Base-by-base conservation (phyloP, 92 coral and sea anemone species). In the Zoanthus sansibaricus region DNA sequence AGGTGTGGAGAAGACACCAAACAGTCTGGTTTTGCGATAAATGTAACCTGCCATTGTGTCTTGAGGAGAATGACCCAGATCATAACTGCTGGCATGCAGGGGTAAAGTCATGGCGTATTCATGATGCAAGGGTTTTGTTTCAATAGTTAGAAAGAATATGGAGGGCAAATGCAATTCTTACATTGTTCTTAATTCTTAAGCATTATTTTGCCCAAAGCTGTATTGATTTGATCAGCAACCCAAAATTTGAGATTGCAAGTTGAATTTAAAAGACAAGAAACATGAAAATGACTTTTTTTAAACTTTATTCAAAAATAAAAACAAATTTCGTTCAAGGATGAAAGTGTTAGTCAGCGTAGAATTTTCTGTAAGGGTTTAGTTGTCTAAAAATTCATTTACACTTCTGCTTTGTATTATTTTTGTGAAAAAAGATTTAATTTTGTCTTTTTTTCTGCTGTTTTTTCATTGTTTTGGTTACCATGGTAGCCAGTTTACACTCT, bases 1-100 rank as follows among this genome's bases (percentile, higher is more conserved):
- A 47, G 59, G 51, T 75, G 56, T 75, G 61, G 79, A 6, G 30
- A 56, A 54, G 15, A 46, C 79, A 75, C 62, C 17, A 42, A 75
- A 75, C 79, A 47, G 32, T 51, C 79, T 75, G 32, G 58, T 47
- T 48, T 44, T 45, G 79, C 21, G 12, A 56, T 31, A 37, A 47
- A 15, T 75, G 61, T 51, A 17, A 7, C 21, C 32, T 75, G 54
- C 10, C 55, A 44, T 73, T 73, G 56, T 73, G 77, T 47, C 51
- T 73, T 31, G 77, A 73, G 18, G 77, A 73, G 77, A 31, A 5
- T 17, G 15, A 73, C 54, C 54, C 8, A 49, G 54, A 49, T 49
- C 12, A 9, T 49, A 33, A 33, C 42, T 33, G 42, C 42, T 33
- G 42, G 42, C 42, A 33, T 33, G 3, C 42, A 33, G 3, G 3